These are phyloP conservation scores for Pogoniulus pusillus DNA, from an alignment of 2,797 vertebrate species.

Conservation along the genomic window DNA sequence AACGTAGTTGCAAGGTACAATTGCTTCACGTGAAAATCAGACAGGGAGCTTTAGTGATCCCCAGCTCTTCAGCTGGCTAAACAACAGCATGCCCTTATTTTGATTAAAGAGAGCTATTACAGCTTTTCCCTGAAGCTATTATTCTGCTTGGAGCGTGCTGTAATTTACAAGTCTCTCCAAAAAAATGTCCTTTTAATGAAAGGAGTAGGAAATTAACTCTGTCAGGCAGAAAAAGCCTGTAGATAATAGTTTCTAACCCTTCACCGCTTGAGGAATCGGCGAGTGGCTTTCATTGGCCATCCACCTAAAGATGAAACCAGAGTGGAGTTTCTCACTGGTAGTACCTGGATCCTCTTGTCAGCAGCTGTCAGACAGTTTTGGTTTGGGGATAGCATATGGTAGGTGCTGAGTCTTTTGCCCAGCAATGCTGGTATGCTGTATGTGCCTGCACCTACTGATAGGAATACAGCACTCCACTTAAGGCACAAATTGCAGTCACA, in stretches of 20 bases:
- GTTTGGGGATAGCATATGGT: background rate
- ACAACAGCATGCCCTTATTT: slow-evolving; percentile 72
- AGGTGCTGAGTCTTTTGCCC: background rate
- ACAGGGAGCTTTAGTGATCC: slow-evolving; percentile 36
- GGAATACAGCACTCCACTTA: background rate
- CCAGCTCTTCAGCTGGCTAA: slow-evolving; percentile 65
- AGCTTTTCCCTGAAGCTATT: slow-evolving; percentile 73
- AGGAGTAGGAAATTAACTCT: slow-evolving; percentile 76
- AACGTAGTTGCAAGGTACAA: background rate
- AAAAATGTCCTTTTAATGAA: slow-evolving; percentile 73
- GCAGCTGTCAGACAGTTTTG: background rate
- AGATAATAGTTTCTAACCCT: slow-evolving; percentile 66
- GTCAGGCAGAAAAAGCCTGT: slow-evolving; percentile 68
- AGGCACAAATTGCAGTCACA: background rate
- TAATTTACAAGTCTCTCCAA: slow-evolving; percentile 74
- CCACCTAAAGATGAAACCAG: slow-evolving; percentile 57
- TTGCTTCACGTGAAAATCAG: slow-evolving; percentile 37
- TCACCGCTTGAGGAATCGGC: slow-evolving; percentile 47
- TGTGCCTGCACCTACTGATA: background rate
- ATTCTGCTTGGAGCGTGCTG: slow-evolving; percentile 60
- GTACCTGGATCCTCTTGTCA: slow-evolving; percentile 11
- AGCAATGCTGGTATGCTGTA: background rate
- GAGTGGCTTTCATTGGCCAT: slow-evolving; percentile 64
- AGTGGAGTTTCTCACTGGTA: slow-evolving; percentile 14
- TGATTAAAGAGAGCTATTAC: slow-evolving; percentile 76